Evolutionary conservation across 2,113 vertebrate species (phyloP), one percentile per base, ranked within the genome.

Genomic region (Ibidorhyncha struthersii): DNA sequence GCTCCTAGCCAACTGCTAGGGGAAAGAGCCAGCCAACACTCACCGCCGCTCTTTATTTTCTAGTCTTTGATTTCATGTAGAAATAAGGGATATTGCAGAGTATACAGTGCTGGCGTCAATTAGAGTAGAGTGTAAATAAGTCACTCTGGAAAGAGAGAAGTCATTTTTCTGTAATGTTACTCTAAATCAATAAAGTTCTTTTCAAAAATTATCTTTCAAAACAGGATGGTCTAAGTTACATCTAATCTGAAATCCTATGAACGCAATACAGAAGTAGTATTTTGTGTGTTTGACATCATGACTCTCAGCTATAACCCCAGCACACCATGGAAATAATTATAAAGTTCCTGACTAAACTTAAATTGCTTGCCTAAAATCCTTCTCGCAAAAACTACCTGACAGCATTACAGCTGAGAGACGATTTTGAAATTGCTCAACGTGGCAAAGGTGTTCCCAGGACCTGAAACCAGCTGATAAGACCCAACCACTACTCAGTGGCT

Each of bases 41-140:
- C 21, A n/a, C 63, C 1, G 0, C 5, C 2, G 0, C 29, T 65
- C 32, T 50, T 14, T 8, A 27, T 6, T 15, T 40, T 61, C 67
- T 50, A 19, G 49, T 3, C 83, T 81, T 94, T 71, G 71, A 15
- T 74, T 67, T 59, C 82, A 43, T 0, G 8, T 8, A 29, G 43
- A 74, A 70, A 41, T 32, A 65, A 13, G 67, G 86, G 62, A 41
- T 14, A 15, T 63, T 21, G 19, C 38, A 65, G 83, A 90, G 36
- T 7, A 22, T 0, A 14, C 78, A 49, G 7, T 1, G 22, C 3
- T 53, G 21, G 16, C 85, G 71, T 83, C 76, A 61, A 14, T 85
- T 72, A 47, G 47, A 65, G 12, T 29, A 9, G 3, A 34, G 29
- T 2, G 8, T 19, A 77, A 91, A 16, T n/a, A 47, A 88, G 38